Conservation (phyloP, 2,113 vertebrate species). For the Clarias gariepinus region DNA sequence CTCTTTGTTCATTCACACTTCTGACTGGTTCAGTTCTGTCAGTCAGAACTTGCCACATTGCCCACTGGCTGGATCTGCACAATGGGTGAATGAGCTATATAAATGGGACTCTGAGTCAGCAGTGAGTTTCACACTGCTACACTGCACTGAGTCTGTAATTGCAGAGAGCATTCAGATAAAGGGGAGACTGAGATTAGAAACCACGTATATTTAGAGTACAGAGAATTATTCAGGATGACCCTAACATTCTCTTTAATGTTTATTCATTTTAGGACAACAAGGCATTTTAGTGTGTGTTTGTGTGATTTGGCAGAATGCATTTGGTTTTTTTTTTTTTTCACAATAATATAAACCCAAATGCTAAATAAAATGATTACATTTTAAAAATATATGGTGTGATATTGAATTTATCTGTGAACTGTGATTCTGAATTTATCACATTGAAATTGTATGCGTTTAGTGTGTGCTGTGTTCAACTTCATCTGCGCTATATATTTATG, state of each 20-base stretch:
- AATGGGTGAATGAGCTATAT: slow-evolving; percentile 24
- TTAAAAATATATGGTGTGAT: not conserved
- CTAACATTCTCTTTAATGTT: not conserved
- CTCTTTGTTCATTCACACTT: not conserved
- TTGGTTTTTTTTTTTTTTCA: not conserved
- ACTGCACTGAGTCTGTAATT: not conserved
- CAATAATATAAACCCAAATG: not conserved
- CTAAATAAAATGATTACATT: slow-evolving; percentile 10
- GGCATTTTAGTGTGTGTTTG: not conserved
- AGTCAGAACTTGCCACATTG: slow-evolving; percentile 5
- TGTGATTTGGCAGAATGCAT: not conserved
- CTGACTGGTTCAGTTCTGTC: not conserved
- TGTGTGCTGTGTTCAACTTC: slow-evolving; percentile 13
- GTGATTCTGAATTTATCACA: not conserved
- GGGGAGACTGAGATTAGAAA: not conserved
- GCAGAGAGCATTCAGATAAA: slow-evolving; percentile 9
- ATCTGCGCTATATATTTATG: slow-evolving; percentile 21
- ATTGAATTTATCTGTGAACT: no score
- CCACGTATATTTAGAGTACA: not conserved
- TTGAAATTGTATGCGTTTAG: not conserved
- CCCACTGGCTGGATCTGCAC: not conserved
- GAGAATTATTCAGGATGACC: not conserved
- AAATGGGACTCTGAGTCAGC: slow-evolving; percentile 25
- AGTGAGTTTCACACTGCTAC: slow-evolving; percentile 14
- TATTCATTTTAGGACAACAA: not conserved